A percentile compares a stretch with the other conserved stretches of the same genome.
Evolutionary conservation across 2,888 invertebrate species (phyloP).

Genomic region (Mesoligia furuncula): DNA sequence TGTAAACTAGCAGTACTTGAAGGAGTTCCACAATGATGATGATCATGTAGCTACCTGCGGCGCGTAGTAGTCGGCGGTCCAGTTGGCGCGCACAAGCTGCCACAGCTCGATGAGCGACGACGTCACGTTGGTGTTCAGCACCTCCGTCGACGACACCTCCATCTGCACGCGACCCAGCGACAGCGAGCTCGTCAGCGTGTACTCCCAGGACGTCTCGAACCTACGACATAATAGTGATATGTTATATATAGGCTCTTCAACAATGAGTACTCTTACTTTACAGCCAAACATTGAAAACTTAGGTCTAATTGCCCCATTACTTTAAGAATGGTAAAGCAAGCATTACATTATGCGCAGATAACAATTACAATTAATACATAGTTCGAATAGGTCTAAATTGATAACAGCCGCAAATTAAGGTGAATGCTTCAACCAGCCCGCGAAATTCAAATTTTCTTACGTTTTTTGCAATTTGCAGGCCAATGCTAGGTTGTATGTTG

Average conservation of each 20-base stretch:
- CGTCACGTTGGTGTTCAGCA: slow-evolving; percentile 96
- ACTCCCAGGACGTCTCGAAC: slow-evolving; percentile 93
- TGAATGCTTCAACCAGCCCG: no score
- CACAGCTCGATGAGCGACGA: slow-evolving; percentile 96
- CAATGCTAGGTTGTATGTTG: no score
- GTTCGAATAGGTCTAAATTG: background rate
- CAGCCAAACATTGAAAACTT: background rate
- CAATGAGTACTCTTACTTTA: background rate
- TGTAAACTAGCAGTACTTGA: background rate
- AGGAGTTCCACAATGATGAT: background rate
- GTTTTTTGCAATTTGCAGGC: no score
- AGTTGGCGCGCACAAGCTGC: slow-evolving; percentile 95
- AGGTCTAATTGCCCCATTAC: background rate
- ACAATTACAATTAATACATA: no score
- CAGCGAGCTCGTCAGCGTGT: slow-evolving; percentile 90
- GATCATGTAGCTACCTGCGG: slow-evolving; percentile 73
- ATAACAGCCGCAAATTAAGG: background rate
- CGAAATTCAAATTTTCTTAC: no score
- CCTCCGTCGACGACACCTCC: slow-evolving; percentile 92
- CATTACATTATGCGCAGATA: background rate
- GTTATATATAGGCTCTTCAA: background rate
- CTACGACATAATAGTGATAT: slow-evolving; percentile 59
- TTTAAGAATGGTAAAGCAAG: background rate
- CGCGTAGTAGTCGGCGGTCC: slow-evolving; percentile 95
- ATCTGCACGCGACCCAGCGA: slow-evolving; percentile 91